Base-by-base conservation (phyloP, 2,888 invertebrate species). In the Xylota segnis region DNA sequence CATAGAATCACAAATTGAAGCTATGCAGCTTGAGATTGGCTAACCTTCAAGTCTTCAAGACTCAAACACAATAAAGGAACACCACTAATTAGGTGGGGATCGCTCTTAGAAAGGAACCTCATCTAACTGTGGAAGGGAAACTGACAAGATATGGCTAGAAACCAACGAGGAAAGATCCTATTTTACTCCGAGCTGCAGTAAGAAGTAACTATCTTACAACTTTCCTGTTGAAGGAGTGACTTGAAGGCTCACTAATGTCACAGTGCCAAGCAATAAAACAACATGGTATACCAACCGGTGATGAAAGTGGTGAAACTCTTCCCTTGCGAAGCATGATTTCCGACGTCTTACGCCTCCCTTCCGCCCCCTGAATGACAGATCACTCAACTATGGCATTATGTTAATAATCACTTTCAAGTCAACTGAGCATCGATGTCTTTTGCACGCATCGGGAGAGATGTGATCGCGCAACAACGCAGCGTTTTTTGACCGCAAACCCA, bases 81-180 rank as follows among this genome's bases (percentile, higher is more conserved):
- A n/a, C n/a, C n/a, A n/a, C n/a, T n/a, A n/a, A n/a, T n/a, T n/a
- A n/a, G n/a, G n/a, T n/a, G n/a, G n/a, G n/a, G n/a, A n/a, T n/a
- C n/a, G n/a, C n/a, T n/a, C n/a, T n/a, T n/a, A 23, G 1, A 23
- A 23, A 23, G 23, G 23, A 23, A 23, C 23, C n/a, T n/a, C n/a
- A n/a, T n/a, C n/a, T n/a, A n/a, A n/a, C n/a, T n/a, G n/a, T n/a
- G n/a, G n/a, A n/a, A n/a, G n/a, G n/a, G n/a, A n/a, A n/a, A n/a
- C n/a, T n/a, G n/a, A n/a, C n/a, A n/a, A n/a, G n/a, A n/a, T n/a
- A n/a, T n/a, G n/a, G n/a, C n/a, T n/a, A n/a, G n/a, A n/a, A n/a
- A n/a, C n/a, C n/a, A n/a, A n/a, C n/a, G n/a, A 23, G 96, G 32
- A 32, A 32, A 32, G 32, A 6, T 32, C 32, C 32, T 32, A 3